Conservation (phyloP, 2,113 vertebrate species). For the Phrynosoma platyrhinos region DNA sequence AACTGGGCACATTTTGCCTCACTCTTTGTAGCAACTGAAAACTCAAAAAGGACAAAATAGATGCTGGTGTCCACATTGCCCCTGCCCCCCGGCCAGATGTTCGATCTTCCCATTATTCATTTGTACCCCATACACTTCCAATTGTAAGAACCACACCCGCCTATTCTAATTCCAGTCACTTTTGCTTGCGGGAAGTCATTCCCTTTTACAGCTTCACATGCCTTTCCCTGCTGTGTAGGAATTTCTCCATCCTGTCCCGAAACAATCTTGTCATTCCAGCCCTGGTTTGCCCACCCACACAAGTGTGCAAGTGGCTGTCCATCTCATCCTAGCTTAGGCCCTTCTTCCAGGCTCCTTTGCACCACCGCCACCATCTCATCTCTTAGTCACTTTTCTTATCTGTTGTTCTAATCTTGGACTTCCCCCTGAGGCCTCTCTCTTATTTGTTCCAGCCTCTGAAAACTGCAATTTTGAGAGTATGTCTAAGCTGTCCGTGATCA, state of each 20-base stretch:
- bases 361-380: background rate
- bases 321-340: background rate
- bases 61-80: background rate
- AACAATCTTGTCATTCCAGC: background rate
- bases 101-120: background rate
- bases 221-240: background rate
- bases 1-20: no score
- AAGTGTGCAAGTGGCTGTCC: background rate
- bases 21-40: background rate
- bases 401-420: background rate
- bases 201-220: background rate
- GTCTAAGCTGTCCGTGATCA: background rate
- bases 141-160: background rate
- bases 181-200: background rate
- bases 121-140: background rate
- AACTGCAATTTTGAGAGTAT: background rate
- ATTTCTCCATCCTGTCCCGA: rapidly evolving
- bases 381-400: background rate
- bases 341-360: background rate
- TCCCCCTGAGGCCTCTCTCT: background rate
- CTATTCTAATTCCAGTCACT: background rate
- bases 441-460: background rate
- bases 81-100: no score
- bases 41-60: background rate
- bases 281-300: background rate